Base-by-base conservation (phyloP, 2,797 vertebrate genomes). In the Helarctos malayanus region DNA sequence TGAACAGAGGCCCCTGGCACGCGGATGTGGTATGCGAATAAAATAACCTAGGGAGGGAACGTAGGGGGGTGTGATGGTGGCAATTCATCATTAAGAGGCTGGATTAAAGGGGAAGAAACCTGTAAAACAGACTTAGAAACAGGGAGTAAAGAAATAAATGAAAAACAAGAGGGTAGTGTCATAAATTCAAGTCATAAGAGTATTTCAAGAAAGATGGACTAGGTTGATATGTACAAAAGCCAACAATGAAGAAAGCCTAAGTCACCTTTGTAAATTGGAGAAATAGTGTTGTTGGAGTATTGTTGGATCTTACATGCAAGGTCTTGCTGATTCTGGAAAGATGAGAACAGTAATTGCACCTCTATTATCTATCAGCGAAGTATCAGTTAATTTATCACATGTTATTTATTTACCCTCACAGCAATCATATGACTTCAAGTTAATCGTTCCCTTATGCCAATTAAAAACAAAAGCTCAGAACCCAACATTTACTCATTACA, bases 1-100 rank as follows among this genome's bases (percentile, higher is more conserved):
- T 4, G 16, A 54, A 19, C 11, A n/a, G 29, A 71, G 7, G 38
- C 2, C 41, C 2, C 1, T 61, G 69, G 0, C 8, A 10, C 1
- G 11, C 2, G 1, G n/a, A 47, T 61, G 13, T 32, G 52, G 54
- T 35, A 15, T 56, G 56, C 56, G 52, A 35, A 21, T 82, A 45
- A 59, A 61, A 15, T 18, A 56, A 35, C 38, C 35, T 4, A 35
- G 3, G 5, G 35, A 56, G 7, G 2, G 6, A 21, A n/a, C 13
- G 0, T 12, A 18, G 32, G 3, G 6, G 38, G 32, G 29, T 32
- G 12, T 4, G 13, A 8, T 5, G 29, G 16, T 7, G 15, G 7
- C 13, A 23, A 0, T 21, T 63, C 27, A 27, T 27, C n/a, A 45
- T 38, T 12, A 47, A 47, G 14, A 73, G 1, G 6, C 8, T 29